phyloP scores from a whole-genome alignment of 2,888 invertebrate genomes.

The Thereva unica region DNA sequence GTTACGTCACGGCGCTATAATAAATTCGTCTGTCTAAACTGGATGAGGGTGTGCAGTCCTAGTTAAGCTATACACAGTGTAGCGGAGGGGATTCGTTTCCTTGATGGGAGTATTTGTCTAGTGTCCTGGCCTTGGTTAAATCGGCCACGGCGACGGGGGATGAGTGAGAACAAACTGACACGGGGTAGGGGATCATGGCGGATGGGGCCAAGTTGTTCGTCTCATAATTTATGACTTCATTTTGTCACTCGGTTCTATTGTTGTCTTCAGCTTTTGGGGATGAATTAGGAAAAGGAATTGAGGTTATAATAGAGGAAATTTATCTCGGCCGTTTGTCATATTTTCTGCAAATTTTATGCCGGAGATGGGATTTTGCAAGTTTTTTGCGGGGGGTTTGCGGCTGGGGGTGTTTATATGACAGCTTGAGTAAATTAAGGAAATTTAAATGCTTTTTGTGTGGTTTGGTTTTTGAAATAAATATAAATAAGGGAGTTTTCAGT shows the following conservation, averaged over 20 bases:
- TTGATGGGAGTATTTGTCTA: conserved; percentile 30
- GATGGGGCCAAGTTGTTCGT: conserved; percentile 30
- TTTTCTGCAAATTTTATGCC: conserved; percentile 14
- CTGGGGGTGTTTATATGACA: no score
- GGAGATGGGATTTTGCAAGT: conserved; percentile 9
- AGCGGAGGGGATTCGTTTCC: neutral
- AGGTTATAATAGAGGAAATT: conserved; percentile 29
- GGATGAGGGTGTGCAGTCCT: neutral
- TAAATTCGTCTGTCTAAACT: conserved; percentile 34
- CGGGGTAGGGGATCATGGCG: neutral
- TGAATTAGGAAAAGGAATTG: conserved; percentile 35
- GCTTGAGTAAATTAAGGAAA: no score
- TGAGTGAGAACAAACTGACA: neutral
- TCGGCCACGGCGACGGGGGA: neutral
- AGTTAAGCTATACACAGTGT: conserved; percentile 10
- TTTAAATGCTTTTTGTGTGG: no score
- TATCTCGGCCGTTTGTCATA: conserved; percentile 34
- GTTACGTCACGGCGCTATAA: conserved; percentile 36
- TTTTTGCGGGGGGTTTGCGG: neutral
- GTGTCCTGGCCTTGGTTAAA: conserved; percentile 6
- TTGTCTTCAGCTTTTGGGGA: conserved; percentile 34
- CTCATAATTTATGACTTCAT: conserved; percentile 36
- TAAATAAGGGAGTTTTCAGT: no score
- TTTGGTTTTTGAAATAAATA: no score
- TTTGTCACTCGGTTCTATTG: conserved; percentile 33